Conservation (phyloP, 2,888 invertebrate genomes). For the Ferrisia virgata region DNA sequence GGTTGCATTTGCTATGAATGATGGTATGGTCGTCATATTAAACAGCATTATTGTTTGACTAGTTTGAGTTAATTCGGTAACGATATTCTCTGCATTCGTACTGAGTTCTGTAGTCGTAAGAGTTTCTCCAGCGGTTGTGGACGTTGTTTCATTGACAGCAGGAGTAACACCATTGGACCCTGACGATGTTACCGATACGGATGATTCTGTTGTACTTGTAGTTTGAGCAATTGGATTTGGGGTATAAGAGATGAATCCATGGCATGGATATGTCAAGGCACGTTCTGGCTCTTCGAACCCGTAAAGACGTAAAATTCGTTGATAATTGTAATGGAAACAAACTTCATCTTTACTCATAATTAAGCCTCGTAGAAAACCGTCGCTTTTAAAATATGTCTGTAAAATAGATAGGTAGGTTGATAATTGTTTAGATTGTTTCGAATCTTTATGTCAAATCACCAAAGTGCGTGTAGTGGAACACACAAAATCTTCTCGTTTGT, state of each 20-base stretch:
- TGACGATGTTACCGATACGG: conserved; percentile 45
- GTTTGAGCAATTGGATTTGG: conserved; percentile 45
- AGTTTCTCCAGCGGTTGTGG: conserved; percentile 43
- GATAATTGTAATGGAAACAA: conserved; percentile 69
- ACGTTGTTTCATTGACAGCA: neutral
- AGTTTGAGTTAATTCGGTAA: conserved; percentile 46
- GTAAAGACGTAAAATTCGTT: conserved; percentile 71
- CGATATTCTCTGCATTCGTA: conserved; percentile 16
- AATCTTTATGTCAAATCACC: neutral
- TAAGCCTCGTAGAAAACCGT: conserved; percentile 77
- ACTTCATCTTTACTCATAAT: conserved; percentile 76
- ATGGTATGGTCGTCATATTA: conserved; percentile 51
- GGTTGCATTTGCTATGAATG: conserved; percentile 50
- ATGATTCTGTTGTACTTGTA: conserved; percentile 46
- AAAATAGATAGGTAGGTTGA: conserved; percentile 48
- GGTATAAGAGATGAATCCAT: conserved; percentile 42
- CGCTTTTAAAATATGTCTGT: conserved; percentile 79
- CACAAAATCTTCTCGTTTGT: neutral
- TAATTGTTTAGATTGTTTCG: neutral
- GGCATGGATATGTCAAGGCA: conserved; percentile 46
- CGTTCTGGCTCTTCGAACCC: conserved; percentile 68
- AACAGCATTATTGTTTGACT: conserved; percentile 46
- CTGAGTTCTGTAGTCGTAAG: conserved; percentile 43
- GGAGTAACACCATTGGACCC: neutral
- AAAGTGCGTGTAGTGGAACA: neutral